Conservation (phyloP, 2,888 invertebrate genomes). For the Troglohyphantes excavatus region DNA sequence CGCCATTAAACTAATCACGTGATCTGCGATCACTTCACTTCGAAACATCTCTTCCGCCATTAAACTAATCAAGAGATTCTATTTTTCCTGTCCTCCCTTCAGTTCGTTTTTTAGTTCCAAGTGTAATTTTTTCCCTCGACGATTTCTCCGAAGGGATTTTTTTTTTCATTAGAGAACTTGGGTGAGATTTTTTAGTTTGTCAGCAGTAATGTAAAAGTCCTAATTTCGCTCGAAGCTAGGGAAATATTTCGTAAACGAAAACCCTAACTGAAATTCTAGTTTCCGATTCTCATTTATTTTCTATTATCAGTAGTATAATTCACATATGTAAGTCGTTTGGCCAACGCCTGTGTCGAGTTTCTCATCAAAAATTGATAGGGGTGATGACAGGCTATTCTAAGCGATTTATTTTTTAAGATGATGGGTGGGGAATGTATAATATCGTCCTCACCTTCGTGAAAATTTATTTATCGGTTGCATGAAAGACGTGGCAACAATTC, state of each 20-base stretch:
- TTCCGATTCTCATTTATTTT: conserved; percentile 39
- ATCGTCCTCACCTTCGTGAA: conserved; percentile 12
- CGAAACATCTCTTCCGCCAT: conserved; percentile 52
- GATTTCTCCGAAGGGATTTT: background rate
- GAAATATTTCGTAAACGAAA: conserved; percentile 10
- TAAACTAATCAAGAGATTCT: conserved; percentile 62
- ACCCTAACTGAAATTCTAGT: background rate
- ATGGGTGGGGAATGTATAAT: background rate
- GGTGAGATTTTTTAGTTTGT: conserved; percentile 10
- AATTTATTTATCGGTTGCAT: conserved; percentile 9
- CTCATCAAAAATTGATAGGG: conserved; percentile 25
- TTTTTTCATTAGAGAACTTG: conserved; percentile 16
- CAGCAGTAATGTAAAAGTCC: conserved; percentile 27
- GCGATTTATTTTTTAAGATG: too few species aligned
- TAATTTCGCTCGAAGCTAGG: conserved; percentile 36
- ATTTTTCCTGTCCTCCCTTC: background rate
- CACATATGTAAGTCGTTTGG: conserved; percentile 34
- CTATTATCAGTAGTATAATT: conserved; percentile 30
- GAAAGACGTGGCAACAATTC: conserved; percentile 22
- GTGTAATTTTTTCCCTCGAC: conserved; percentile 13
- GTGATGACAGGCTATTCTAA: background rate
- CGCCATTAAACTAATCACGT: conserved; percentile 68
- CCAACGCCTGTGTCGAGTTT: conserved; percentile 23
- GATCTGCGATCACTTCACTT: conserved; percentile 45
- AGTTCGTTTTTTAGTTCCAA: background rate